These are phyloP conservation scores for Dipodomys stephensi DNA, from an alignment of 2,113 vertebrate species.

Conservation along the genomic window DNA sequence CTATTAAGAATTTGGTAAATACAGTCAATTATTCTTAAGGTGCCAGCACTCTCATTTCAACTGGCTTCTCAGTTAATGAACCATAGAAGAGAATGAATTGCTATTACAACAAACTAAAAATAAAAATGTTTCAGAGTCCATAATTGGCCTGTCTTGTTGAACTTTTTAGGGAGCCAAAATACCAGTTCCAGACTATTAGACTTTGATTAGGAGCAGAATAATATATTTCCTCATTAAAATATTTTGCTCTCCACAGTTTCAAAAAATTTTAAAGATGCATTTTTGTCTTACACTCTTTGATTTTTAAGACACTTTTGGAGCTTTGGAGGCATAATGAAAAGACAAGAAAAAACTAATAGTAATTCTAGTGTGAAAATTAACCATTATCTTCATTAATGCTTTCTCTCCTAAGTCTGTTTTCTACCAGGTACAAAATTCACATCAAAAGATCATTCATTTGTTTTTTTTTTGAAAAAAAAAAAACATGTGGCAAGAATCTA, in stretches of 20 bases:
- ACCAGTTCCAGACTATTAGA: slow-evolving; percentile 91
- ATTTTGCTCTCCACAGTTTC: slow-evolving; percentile 76
- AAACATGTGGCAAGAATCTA: slow-evolving; percentile 9
- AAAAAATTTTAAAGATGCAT: slow-evolving; percentile 58
- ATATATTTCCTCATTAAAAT: slow-evolving; percentile 88
- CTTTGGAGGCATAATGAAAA: slow-evolving; percentile 67
- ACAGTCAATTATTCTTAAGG: slow-evolving; percentile 84
- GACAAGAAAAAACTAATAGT: slow-evolving; percentile 77
- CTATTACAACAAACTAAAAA: slow-evolving; percentile 89
- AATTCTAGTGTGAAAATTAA: slow-evolving; percentile 76
- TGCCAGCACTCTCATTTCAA: slow-evolving; percentile 85
- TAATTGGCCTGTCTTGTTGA: slow-evolving; percentile 89
- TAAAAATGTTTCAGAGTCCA: slow-evolving; percentile 86
- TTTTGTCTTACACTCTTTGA: slow-evolving; percentile 74
- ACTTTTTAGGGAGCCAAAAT: slow-evolving; percentile 87
- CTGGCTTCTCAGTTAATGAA: slow-evolving; percentile 89
- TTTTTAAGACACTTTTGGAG: slow-evolving; percentile 75
- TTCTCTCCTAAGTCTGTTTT: slow-evolving; percentile 76
- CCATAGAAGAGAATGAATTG: slow-evolving; percentile 86
- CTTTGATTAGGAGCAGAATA: slow-evolving; percentile 82
- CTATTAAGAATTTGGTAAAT: slow-evolving; percentile 84
- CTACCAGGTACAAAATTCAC: slow-evolving; percentile 50
- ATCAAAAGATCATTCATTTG: slow-evolving; percentile 42
- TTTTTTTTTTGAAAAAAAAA: background rate
- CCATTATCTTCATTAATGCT: slow-evolving; percentile 75